Evolutionary conservation across 92 coral and sea anemone genomes (phyloP).

Genomic region (Zoanthus solanderi): DNA sequence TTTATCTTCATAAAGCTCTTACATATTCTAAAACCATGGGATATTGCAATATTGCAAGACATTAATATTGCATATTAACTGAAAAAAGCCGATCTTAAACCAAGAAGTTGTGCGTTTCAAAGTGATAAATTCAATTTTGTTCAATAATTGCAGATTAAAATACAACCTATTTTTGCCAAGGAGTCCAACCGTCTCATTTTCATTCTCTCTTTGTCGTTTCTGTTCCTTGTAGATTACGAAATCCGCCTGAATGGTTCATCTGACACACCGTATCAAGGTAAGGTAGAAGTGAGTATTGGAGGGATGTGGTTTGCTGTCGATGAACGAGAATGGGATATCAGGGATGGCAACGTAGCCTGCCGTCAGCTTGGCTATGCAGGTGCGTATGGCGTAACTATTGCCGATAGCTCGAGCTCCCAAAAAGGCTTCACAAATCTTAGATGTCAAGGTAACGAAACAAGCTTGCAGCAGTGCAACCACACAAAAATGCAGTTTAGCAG

Average conservation of each 20-base stretch:
- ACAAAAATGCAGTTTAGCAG: not conserved
- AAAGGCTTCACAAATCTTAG: slow-evolving; percentile 4
- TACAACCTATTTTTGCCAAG: too few relatives aligned
- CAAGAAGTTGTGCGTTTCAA: too few relatives aligned
- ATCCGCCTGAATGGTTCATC: slow-evolving; percentile 35
- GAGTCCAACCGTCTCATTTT: too few relatives aligned
- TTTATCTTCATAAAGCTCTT: too few relatives aligned
- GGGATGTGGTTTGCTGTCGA: slow-evolving; percentile 9
- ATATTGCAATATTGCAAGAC: too few relatives aligned
- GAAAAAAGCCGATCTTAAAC: too few relatives aligned
- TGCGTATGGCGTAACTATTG: not conserved
- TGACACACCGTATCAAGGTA: slow-evolving; percentile 8
- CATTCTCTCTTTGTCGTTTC: too few relatives aligned
- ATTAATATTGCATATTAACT: too few relatives aligned
- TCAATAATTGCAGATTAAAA: too few relatives aligned
- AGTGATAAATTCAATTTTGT: too few relatives aligned
- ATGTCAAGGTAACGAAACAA: slow-evolving; percentile 20
- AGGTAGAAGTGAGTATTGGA: slow-evolving; percentile 7
- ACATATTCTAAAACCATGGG: too few relatives aligned
- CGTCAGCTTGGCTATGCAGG: slow-evolving; percentile 32
- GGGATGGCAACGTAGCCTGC: slow-evolving; percentile 37
- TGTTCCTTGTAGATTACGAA: not conserved
- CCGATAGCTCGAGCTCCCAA: not conserved
- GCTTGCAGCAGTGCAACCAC: slow-evolving; percentile 22
- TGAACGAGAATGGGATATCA: slow-evolving; percentile 13